Conservation (phyloP, 2,113 vertebrate genomes). For the Sisor rabdophorus region DNA sequence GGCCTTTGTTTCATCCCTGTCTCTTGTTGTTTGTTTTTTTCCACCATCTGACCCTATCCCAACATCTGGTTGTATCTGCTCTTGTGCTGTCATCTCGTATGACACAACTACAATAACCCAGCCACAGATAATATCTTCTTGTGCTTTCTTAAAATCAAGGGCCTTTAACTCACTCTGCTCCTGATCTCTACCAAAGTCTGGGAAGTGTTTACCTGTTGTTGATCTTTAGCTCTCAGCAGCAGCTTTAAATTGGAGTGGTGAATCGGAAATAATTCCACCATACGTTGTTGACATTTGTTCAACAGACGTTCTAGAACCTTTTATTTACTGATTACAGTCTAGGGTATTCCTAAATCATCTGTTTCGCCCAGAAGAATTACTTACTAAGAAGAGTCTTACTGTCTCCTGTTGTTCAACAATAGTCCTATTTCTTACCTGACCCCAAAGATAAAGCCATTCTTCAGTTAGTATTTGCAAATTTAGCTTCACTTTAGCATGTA, state of each 20-base stretch:
- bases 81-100: not conserved
- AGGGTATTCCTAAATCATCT: not conserved
- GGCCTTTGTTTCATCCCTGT: not conserved
- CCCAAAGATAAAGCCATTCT: not conserved
- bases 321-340: constrained; percentile 10
- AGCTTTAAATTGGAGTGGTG: not conserved
- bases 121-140: not conserved
- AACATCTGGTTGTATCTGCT: not conserved
- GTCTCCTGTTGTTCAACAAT: not conserved
- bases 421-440: not conserved
- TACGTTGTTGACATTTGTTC: not conserved
- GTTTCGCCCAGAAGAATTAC: not conserved
- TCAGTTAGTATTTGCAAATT: constrained; percentile 1
- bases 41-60: not conserved
- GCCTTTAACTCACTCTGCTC: not conserved
- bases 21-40: not conserved
- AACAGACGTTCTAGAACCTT: not conserved
- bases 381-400: not conserved
- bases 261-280: not conserved
- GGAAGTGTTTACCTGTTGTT: not conserved
- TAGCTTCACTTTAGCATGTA: not conserved
- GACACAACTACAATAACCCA: constrained; percentile 18
- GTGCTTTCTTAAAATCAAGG: not conserved
- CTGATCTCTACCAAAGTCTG: not conserved
- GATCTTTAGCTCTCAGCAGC: not conserved